A percentile compares a stretch with the other conserved stretches of the same genome.
These are phyloP conservation scores for Noctilio leporinus DNA, from an alignment of 2,113 vertebrate genomes.

Conservation along the genomic window DNA sequence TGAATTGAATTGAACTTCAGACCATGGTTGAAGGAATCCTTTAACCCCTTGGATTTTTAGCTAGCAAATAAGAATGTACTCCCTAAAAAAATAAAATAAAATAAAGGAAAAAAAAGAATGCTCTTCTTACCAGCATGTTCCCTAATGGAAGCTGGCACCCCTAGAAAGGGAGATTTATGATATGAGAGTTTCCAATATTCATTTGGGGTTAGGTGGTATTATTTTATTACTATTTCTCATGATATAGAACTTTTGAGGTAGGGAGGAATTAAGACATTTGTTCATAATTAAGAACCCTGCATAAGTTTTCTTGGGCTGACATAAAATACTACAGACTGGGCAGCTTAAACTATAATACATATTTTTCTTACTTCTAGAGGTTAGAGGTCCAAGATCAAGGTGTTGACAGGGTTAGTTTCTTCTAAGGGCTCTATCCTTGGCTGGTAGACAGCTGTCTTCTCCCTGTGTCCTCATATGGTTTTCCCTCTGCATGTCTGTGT, in stretches of 20 bases:
- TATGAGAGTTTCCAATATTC: neutral
- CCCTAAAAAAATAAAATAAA: too few species aligned
- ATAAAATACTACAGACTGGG: rapidly evolving
- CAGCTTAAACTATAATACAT: rapidly evolving
- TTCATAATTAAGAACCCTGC: too few species aligned
- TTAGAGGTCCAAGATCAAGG: rapidly evolving
- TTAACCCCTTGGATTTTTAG: too few species aligned
- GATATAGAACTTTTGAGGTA: neutral
- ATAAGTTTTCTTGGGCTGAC: too few species aligned
- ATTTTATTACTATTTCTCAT: neutral
- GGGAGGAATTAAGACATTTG: neutral
- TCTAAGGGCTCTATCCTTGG: rapidly evolving
- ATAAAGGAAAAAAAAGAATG: rapidly evolving
- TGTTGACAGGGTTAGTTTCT: rapidly evolving
- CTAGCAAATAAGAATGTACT: neutral
- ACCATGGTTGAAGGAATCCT: rapidly evolving
- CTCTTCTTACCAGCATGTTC: rapidly evolving
- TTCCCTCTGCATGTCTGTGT: rapidly evolving
- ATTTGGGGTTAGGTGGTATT: rapidly evolving
- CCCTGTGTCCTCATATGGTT: rapidly evolving
- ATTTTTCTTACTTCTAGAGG: rapidly evolving
- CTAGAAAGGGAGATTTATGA: neutral
- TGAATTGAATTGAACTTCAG: neutral
- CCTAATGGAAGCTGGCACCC: rapidly evolving
- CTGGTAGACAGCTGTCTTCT: rapidly evolving